These are phyloP conservation scores for Atrichornis clamosus DNA, from an alignment of 2,113 vertebrate genomes.

Conservation along the genomic window DNA sequence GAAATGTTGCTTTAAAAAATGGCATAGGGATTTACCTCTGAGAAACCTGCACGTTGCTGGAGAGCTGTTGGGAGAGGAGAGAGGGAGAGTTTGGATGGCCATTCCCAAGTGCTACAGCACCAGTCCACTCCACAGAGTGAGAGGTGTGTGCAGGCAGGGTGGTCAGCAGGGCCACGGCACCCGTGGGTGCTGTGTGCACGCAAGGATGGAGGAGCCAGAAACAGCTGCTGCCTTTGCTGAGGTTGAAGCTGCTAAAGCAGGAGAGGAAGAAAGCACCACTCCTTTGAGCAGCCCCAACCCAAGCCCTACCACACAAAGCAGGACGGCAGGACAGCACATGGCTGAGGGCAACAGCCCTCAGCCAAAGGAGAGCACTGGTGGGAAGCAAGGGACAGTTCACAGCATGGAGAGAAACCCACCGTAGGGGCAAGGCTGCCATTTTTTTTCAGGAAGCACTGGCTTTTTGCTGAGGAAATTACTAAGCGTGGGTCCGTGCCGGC, in stretches of 20 bases:
- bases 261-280: background rate
- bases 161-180: fast-evolving
- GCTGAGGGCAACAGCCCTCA: fast-evolving
- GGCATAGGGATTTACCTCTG: background rate
- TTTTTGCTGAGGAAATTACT: conserved; percentile 83
- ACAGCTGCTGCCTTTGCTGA: background rate
- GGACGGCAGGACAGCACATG: background rate
- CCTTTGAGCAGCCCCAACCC: background rate
- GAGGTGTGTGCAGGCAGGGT: background rate
- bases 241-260: background rate
- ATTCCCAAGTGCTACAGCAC: background rate
- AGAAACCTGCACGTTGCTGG: background rate
- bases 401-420: conserved; percentile 62
- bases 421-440: conserved; percentile 84
- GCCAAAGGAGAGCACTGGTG: fast-evolving
- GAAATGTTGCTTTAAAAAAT: background rate
- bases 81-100: background rate
- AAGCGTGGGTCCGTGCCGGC: conserved; percentile 84
- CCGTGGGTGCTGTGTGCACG: background rate
- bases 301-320: fast-evolving
- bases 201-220: background rate
- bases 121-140: background rate
- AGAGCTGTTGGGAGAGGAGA: background rate
- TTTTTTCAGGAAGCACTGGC: conserved; percentile 73
- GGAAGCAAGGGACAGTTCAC: background rate